Evolutionary conservation across 2,888 invertebrate genomes (phyloP).

Genomic region (Rhopalosiphum nymphaeae): DNA sequence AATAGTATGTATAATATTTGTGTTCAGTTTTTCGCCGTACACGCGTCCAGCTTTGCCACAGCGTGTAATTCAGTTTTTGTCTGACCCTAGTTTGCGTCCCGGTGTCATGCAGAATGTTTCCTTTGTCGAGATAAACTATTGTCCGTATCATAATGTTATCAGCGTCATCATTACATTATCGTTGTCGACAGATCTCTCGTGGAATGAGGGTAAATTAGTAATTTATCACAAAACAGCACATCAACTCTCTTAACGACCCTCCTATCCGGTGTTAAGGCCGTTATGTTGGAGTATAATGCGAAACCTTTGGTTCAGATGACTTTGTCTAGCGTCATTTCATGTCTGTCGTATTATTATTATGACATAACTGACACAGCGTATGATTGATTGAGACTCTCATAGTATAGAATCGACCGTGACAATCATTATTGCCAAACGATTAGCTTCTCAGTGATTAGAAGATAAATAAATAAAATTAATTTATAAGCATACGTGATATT

Average conservation of each 20-base stretch:
- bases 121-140: background rate
- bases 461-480: background rate
- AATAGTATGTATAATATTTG: background rate
- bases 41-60: background rate
- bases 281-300: background rate
- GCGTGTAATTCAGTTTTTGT: constrained; percentile 16
- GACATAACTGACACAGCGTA: background rate
- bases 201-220: constrained; percentile 4
- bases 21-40: background rate
- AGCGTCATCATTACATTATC: constrained; percentile 19
- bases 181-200: background rate
- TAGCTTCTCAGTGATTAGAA: background rate
- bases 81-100: background rate
- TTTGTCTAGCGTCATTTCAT: background rate
- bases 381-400: background rate
- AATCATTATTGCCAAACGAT: background rate
- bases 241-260: constrained; percentile 8
- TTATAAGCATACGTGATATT: background rate
- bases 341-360: background rate
- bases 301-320: constrained; percentile 6
- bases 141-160: constrained; percentile 4
- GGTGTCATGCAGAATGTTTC: background rate
- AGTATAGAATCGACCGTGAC: background rate
- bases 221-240: constrained; percentile 21
- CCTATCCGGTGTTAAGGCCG: background rate